phyloP scores from a whole-genome alignment of 2,113 vertebrate genomes.

The Anseranas semipalmata region DNA sequence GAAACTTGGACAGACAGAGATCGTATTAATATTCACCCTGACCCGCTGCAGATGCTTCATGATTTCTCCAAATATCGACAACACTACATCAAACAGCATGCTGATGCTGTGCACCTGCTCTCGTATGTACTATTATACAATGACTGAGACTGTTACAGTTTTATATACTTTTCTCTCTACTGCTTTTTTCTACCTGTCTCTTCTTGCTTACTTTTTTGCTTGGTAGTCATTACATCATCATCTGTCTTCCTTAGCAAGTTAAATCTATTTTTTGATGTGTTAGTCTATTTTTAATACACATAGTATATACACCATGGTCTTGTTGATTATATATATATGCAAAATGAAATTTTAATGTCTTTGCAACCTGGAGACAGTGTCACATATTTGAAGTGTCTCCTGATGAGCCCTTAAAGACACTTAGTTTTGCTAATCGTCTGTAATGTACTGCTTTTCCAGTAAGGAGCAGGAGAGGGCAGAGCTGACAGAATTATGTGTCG shows the following conservation, averaged over 20 bases:
- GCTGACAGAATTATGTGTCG: neutral
- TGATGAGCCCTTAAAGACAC: neutral
- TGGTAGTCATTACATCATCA: neutral
- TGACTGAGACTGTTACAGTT: neutral
- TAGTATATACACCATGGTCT: neutral
- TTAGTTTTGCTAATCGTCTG: neutral
- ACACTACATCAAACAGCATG: slow-evolving; percentile 88
- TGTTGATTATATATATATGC: neutral
- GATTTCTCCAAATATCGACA: slow-evolving; percentile 96
- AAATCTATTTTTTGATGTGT: neutral
- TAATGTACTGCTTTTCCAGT: neutral
- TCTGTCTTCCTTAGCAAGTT: neutral
- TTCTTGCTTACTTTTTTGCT: neutral
- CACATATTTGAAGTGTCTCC: neutral
- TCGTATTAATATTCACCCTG: slow-evolving; percentile 86
- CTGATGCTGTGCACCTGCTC: slow-evolving; percentile 93
- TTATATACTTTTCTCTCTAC: neutral
- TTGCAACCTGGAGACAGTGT: neutral
- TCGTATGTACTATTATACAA: slow-evolving; percentile 80
- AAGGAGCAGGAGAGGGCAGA: neutral
- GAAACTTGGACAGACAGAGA: slow-evolving; percentile 97
- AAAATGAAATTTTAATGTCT: neutral
- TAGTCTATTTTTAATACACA: neutral
- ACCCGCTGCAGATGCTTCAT: slow-evolving; percentile 90
- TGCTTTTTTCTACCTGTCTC: neutral